phyloP scores from a whole-genome alignment of 2,113 vertebrate genomes.

The Neotragus moschatus region DNA sequence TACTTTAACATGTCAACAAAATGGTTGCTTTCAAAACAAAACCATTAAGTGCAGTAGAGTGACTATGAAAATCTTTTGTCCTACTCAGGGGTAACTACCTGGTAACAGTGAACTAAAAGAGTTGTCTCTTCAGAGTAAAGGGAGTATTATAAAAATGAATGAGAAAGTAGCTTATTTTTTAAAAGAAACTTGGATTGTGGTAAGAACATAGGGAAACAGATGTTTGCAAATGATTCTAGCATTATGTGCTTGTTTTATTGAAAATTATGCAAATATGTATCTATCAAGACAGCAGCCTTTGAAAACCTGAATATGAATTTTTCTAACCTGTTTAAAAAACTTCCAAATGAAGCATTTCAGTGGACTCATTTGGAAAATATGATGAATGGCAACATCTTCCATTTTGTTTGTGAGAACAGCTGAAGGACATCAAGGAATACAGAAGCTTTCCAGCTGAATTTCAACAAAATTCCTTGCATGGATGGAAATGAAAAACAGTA shows the following conservation, averaged over 20 bases:
- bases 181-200: constrained; percentile 1
- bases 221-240: constrained; percentile 21
- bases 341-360: background rate
- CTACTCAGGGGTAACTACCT: background rate
- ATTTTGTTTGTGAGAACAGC: constrained; percentile 7
- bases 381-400: constrained; percentile 13
- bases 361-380: constrained; percentile 14
- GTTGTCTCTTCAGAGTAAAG: background rate
- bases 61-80: background rate
- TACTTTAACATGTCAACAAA: background rate
- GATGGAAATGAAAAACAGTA: background rate
- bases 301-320: constrained; percentile 36
- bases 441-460: background rate
- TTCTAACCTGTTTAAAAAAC: constrained; percentile 25
- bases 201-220: constrained; percentile 38
- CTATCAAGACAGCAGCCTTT: constrained; percentile 44
- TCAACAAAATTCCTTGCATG: background rate
- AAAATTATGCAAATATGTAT: constrained; percentile 63
- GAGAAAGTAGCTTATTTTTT: background rate
- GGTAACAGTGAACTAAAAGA: background rate
- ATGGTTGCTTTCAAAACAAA: constrained; percentile 26
- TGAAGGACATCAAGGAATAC: background rate
- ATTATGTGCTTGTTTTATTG: constrained; percentile 41
- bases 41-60: background rate
- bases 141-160: background rate